phyloP scores from a whole-genome alignment of 2,888 invertebrate genomes.

The Elysia crispata region DNA sequence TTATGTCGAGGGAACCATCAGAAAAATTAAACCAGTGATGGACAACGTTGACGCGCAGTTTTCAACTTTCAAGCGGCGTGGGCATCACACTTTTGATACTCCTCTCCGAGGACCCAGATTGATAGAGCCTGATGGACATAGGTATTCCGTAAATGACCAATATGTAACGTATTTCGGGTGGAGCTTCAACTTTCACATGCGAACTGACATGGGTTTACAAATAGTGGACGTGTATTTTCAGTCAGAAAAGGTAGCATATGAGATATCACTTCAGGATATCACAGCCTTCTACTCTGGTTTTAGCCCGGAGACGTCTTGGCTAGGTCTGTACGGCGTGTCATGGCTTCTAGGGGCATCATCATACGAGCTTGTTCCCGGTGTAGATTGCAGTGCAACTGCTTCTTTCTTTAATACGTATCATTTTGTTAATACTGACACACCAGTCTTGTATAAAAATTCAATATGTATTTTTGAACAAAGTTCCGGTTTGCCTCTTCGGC shows the following conservation, averaged over 20 bases:
- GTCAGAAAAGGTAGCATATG: slow-evolving; percentile 66
- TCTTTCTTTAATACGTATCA: slow-evolving; percentile 63
- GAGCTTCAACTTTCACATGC: slow-evolving; percentile 69
- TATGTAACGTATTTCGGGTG: slow-evolving; percentile 71
- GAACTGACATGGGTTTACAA: slow-evolving; percentile 65
- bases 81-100: slow-evolving; percentile 55
- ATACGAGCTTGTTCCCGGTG: slow-evolving; percentile 68
- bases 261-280: slow-evolving; percentile 70
- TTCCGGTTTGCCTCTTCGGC: slow-evolving; percentile 65
- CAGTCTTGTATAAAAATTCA: slow-evolving; percentile 56
- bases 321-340: slow-evolving; percentile 63
- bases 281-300: slow-evolving; percentile 68
- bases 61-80: slow-evolving; percentile 63
- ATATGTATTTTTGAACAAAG: slow-evolving; percentile 72
- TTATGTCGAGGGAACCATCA: slow-evolving; percentile 52
- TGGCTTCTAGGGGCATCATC: slow-evolving; percentile 67
- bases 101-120: slow-evolving; percentile 64
- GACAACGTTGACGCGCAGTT: slow-evolving; percentile 52
- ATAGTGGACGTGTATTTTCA: slow-evolving; percentile 69
- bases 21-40: slow-evolving; percentile 48
- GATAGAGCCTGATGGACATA: slow-evolving; percentile 67
- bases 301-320: slow-evolving; percentile 61
- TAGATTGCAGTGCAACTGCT: slow-evolving; percentile 73
- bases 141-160: slow-evolving; percentile 66
- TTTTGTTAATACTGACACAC: slow-evolving; percentile 58